Base-by-base conservation (phyloP, 2,113 vertebrate genomes). In the Pitta sordida region DNA sequence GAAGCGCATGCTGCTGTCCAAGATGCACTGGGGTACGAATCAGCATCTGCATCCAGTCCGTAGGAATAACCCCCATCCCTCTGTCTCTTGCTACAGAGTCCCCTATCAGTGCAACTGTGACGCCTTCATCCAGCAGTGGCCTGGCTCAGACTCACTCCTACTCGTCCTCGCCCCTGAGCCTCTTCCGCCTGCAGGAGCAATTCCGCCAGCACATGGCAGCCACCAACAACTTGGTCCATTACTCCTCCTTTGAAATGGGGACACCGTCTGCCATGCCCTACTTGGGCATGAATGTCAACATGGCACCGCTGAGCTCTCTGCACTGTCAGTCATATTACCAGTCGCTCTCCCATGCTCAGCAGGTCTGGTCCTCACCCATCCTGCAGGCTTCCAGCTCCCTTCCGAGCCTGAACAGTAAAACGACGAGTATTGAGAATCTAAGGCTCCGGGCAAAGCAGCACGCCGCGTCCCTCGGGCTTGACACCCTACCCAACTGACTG, bases 151-250 rank as follows among this genome's bases (percentile, higher is more conserved):
- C 98, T 73, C 99, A 99, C 96, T 99, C 99, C 62, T 99, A 99
- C 91, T 99, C 99, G 22, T 99, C 99, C 2, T 99, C 99, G 2
- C 99, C 99, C 6, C 98, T 99, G 97, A 99, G 99, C 97, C 99
- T 99, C 93, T 99, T 99, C 97, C 99, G 99, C 26, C 98, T 99
- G 77, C 99, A 99, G 97, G 99, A 99, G 98, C 99, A 99, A 95
- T 99, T 99, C 94, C 99, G 99, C 46, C 99, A 99, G 97, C 99
- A 99, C 98, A 99, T 99, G 99, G 99, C 98, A 0, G 99, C 99
- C 97, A 99, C 99, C 97, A 99, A 98, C 98, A 99, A 99, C 97
- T 94, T 99, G 97, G 99, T 99, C 87, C 99, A 99, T 96, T 99
- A 99, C 97, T 99, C 99, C 0, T 98, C 99, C 88, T 99, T 99